Conservation (phyloP, 2,113 vertebrate species). For the Todiramphus chloris region DNA sequence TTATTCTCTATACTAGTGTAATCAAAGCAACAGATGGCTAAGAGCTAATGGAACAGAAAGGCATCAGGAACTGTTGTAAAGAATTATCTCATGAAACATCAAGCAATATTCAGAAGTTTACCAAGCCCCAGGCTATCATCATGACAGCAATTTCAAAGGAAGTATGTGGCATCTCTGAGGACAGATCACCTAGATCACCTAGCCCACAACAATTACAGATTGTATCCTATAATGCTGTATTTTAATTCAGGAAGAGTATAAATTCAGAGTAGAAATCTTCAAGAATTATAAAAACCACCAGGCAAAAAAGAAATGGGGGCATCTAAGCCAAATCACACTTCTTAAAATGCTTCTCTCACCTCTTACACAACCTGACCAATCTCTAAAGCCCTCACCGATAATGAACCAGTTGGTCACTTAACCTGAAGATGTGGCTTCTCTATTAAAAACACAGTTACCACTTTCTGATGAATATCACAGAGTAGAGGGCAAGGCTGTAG, state of each 20-base stretch:
- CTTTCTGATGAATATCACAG: not conserved
- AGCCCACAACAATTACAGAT: not conserved
- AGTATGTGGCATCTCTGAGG: not conserved
- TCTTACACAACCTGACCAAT: not conserved
- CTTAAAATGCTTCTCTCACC: not conserved
- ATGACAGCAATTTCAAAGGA: constrained; percentile 25
- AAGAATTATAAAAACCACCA: not conserved
- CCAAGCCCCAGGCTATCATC: constrained; percentile 14
- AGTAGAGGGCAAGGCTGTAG: not conserved
- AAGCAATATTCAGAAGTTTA: constrained; percentile 37
- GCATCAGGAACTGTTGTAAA: constrained; percentile 52
- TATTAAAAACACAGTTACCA: not conserved
- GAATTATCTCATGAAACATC: constrained; percentile 56
- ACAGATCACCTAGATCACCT: not conserved
- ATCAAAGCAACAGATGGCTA: constrained; percentile 73
- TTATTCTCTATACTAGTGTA: constrained; percentile 61
- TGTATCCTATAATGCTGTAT: not conserved
- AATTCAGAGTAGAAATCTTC: not conserved
- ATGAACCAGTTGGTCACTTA: not conserved
- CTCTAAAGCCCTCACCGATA: not conserved
- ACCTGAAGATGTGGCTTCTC: not conserved
- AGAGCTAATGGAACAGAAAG: constrained; percentile 63
- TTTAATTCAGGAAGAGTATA: not conserved
- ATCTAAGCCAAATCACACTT: not conserved
- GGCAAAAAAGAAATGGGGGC: not conserved